These are phyloP conservation scores for cattle (Bos taurus) DNA, from an alignment of 2,113 vertebrate species.

Conservation along the genomic window ARS-UCD2.0 NC_037330.1:31035001-31035500, in stretches of 20 bases:
- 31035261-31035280: background rate
- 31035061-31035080: background rate
- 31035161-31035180: background rate
- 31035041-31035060: background rate
- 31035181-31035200: background rate
- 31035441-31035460: background rate
- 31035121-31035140: background rate
- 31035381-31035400: background rate
- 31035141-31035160: background rate
- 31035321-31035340: background rate
- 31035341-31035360: background rate
- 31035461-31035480: background rate
- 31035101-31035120: background rate
- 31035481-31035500: background rate
- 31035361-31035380: background rate
- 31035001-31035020: background rate
- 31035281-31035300: background rate
- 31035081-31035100: background rate
- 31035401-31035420: background rate
- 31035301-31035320: background rate
- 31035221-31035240: background rate
- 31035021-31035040: background rate
- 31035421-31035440: rapidly evolving
- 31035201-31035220: background rate
- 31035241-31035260: background rate